These are phyloP conservation scores for Epicauta chinensis DNA, from an alignment of 1,140 invertebrate species.

Conservation along the genomic window DNA sequence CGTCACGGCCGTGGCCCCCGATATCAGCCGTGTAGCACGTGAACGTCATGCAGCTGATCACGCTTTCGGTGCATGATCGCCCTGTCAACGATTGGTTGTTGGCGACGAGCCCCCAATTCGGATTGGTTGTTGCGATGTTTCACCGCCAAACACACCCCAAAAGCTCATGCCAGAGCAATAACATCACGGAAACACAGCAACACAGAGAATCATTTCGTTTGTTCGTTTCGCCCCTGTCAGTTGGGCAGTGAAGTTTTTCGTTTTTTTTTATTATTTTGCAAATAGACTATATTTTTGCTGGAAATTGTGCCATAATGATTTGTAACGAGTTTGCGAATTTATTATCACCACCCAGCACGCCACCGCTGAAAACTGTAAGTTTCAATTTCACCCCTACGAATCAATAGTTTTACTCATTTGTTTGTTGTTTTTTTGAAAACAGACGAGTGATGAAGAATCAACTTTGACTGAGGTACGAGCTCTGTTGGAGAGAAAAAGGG, in stretches of 20 bases:
- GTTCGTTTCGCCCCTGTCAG: conserved; percentile 1
- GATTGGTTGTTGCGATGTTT: conserved; percentile 43
- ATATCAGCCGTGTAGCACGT: conserved; percentile 51
- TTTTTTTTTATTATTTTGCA: conserved; percentile 1
- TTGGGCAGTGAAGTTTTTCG: neutral
- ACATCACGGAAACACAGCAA: conserved; percentile 29
- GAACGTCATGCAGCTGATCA: conserved; percentile 51
- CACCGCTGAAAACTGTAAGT: conserved; percentile 52
- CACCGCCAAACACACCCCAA: conserved; percentile 32
- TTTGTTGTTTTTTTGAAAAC: conserved; percentile 1
- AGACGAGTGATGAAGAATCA: conserved; percentile 29
- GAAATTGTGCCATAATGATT: conserved; percentile 10
- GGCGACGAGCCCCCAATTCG: conserved; percentile 43
- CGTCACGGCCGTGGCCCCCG: conserved; percentile 42
- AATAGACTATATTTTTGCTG: no score
- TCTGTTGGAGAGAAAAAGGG: conserved; percentile 43
- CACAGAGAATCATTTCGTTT: conserved; percentile 28
- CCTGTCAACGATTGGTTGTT: conserved; percentile 38
- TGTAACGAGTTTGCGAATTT: conserved; percentile 20
- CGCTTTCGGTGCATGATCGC: conserved; percentile 46
- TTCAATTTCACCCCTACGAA: neutral
- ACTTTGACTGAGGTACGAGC: conserved; percentile 20
- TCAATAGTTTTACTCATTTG: conserved; percentile 1
- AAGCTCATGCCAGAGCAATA: conserved; percentile 33
- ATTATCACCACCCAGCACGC: conserved; percentile 54